Evolutionary conservation across 2,888 invertebrate species (phyloP), one percentile per base, ranked within the genome.

Genomic region (Maniola hyperantus): DNA sequence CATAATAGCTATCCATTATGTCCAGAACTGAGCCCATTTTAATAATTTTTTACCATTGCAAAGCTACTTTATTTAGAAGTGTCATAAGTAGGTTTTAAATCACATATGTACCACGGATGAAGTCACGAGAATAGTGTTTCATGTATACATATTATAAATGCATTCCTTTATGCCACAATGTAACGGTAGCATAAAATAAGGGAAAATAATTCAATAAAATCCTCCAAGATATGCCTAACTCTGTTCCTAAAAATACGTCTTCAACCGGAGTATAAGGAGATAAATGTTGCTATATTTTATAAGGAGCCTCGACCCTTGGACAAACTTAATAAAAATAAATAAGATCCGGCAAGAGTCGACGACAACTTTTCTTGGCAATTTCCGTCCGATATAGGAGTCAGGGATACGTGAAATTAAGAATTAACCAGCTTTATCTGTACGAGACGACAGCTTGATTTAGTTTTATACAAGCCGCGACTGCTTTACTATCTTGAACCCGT

Each of bases 391-490:
- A 79, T 84, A 85, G 83, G 84, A 83, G 82, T 79, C 77, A 75
- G 73, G 83, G 86, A 85, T 79, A 88, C 83, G 87, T 88, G 85
- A 89, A 89, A 88, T 89, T 86, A 86, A 81, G 83, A 84, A 83
- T 85, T 83, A 87, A 86, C 84, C 82, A 80, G 77, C 83, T 83
- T 83, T 86, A 87, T 88, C 83, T 85, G 83, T 80, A 79, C 79
- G 79, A 85, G 81, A 79, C 82, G 83, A 83, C 85, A 83, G 81
- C 76, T 83, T 87, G 89, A 87, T 88, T 88, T 87, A 87, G 83
- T 66, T 66, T 58, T 66, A 66, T 63, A 34, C 42, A 54, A 44
- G 46, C 46, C 33, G 18, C 18, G 44, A 42, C 48, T 61, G 34
- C 59, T 59, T 59, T 57, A 57, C 42, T 57, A 57, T 42, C 57